These are phyloP conservation scores for Margarornis squamiger DNA, from an alignment of 2,797 vertebrate species.

Conservation along the genomic window DNA sequence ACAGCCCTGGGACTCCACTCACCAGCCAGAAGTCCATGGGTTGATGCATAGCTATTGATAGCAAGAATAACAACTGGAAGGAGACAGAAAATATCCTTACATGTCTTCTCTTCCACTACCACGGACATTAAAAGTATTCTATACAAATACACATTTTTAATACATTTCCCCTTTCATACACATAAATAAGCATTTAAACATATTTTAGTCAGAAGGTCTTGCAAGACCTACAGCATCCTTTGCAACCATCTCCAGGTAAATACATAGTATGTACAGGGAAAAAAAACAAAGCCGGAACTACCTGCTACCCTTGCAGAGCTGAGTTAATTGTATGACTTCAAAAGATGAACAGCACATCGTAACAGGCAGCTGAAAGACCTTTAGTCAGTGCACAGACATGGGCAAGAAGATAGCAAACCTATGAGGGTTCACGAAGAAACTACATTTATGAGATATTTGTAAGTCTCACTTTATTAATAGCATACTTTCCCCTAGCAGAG, in stretches of 20 bases:
- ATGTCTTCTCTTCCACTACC: background rate
- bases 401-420: background rate
- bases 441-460: background rate
- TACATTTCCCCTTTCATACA: background rate
- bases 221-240: background rate
- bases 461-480: background rate
- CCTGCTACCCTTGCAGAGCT: background rate
- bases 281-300: background rate
- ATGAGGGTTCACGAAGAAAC: background rate
- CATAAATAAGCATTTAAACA: background rate
- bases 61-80: background rate
- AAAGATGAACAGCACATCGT: accelerated
- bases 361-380: background rate
- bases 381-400: accelerated
- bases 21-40: background rate
- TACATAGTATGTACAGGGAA: accelerated
- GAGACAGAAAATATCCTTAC: background rate
- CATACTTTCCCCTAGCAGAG: background rate
- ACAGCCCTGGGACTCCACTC: background rate
- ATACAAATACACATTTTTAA: background rate
- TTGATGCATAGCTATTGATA: background rate
- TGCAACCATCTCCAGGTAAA: background rate
- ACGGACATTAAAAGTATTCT: background rate
- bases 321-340: background rate
- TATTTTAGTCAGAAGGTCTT: background rate